Evolutionary conservation across 2,797 vertebrate genomes (phyloP).

Genomic region (Synaphobranchus kaupii): DNA sequence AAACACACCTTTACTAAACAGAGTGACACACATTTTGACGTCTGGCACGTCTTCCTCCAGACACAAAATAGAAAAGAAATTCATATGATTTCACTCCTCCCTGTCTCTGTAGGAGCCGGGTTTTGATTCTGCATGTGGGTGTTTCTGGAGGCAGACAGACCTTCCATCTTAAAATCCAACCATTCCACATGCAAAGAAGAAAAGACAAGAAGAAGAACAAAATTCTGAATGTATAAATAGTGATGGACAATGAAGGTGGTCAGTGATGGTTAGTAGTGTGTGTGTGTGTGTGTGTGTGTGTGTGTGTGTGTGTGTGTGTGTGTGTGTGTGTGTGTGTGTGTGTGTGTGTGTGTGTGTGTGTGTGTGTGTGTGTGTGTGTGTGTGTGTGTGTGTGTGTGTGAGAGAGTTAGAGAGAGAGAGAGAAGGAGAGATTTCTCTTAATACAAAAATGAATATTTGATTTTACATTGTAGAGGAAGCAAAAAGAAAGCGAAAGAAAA

Average conservation of each 20-base stretch:
- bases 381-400: neutral
- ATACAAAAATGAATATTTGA: neutral
- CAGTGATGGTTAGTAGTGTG: slow-evolving; percentile 49
- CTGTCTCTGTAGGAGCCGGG: slow-evolving; percentile 8
- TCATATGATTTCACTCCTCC: neutral
- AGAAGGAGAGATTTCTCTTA: neutral
- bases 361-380: neutral
- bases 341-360: neutral
- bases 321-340: neutral
- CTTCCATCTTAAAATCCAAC: slow-evolving; percentile 61
- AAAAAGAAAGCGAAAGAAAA: neutral
- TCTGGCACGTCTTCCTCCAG: too few species aligned
- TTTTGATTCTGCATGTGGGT: slow-evolving; percentile 49
- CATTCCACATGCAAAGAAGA: slow-evolving; percentile 61
- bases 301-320: neutral
- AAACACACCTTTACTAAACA: too few species aligned
- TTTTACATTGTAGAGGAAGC: neutral
- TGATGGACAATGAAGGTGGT: slow-evolving; percentile 55
- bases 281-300: neutral
- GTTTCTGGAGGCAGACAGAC: slow-evolving; percentile 63
- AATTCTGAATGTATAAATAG: slow-evolving; percentile 63
- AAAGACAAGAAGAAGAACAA: slow-evolving; percentile 38
- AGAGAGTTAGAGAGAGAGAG: neutral
- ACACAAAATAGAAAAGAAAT: too few species aligned
- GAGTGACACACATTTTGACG: too few species aligned